These are phyloP conservation scores for Rana temporaria DNA, from an alignment of 2,113 vertebrate species.

Conservation along the genomic window DNA sequence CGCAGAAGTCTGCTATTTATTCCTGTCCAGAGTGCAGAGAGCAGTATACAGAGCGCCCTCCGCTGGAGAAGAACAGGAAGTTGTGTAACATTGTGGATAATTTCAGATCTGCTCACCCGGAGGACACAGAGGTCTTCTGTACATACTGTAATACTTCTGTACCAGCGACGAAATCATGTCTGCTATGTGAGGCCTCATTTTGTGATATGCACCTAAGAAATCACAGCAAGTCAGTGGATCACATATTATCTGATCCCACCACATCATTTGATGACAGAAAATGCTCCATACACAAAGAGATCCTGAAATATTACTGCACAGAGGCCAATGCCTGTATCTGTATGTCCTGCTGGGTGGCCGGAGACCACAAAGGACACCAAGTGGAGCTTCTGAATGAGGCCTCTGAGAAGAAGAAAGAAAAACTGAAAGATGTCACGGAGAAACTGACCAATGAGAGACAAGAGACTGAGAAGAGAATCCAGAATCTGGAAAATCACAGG, in stretches of 20 bases:
- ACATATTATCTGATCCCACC: neutral
- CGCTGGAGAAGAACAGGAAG: too few species aligned
- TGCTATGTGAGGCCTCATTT: constrained; percentile 8
- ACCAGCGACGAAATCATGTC: constrained; percentile 15
- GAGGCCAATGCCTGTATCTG: neutral
- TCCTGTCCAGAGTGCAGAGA: too few species aligned
- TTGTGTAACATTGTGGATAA: too few species aligned
- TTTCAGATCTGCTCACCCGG: too few species aligned
- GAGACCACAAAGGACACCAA: constrained; percentile 21
- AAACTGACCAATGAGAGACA: neutral
- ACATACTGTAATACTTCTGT: constrained; percentile 5
- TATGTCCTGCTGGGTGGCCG: constrained; percentile 27
- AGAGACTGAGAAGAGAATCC: constrained; percentile 17
- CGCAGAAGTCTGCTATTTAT: too few species aligned
- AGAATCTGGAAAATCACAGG: neutral
- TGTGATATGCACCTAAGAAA: neutral
- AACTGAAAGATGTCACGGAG: neutral
- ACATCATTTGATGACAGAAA: neutral
- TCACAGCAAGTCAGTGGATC: neutral
- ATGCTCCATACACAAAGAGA: constrained; percentile 9
- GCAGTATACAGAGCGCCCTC: too few species aligned
- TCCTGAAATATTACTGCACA: constrained; percentile 12
- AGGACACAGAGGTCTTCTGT: neutral
- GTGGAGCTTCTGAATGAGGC: constrained; percentile 16
- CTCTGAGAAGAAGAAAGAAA: constrained; percentile 18